phyloP scores from a whole-genome alignment of 92 coral and sea anemone species.

The Phenganax stokvisi region DNA sequence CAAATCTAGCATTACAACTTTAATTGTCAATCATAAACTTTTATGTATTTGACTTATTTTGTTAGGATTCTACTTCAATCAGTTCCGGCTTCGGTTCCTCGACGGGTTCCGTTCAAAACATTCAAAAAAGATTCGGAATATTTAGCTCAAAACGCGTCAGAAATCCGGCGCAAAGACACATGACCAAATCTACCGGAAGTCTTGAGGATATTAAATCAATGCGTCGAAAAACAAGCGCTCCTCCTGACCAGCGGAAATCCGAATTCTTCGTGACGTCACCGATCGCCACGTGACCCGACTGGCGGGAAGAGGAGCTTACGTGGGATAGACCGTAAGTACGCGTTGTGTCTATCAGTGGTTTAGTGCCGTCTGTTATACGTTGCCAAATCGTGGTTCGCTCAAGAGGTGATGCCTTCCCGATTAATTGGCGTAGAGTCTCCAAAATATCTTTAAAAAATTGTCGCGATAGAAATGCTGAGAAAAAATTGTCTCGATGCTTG shows the following conservation, averaged over 20 bases:
- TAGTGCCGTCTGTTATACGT: not conserved
- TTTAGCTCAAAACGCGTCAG: slow-evolving; percentile 31
- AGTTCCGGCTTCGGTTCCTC: slow-evolving; percentile 3
- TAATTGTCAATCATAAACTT: not conserved
- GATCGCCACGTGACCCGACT: slow-evolving; percentile 28
- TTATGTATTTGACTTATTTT: not conserved
- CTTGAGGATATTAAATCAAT: slow-evolving; percentile 15
- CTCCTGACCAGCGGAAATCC: slow-evolving; percentile 22
- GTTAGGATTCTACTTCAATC: slow-evolving; percentile 17
- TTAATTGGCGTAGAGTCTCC: no score
- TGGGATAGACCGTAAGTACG: slow-evolving; percentile 8
- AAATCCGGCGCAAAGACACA: not conserved
- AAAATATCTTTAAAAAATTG: no score
- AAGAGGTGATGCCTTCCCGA: no score
- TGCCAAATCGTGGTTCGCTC: not conserved
- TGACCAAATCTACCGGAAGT: slow-evolving; percentile 30
- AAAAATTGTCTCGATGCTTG: no score
- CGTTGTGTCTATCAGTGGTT: not conserved
- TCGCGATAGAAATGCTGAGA: no score
- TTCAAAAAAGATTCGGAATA: slow-evolving; percentile 19
- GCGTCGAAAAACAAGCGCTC: not conserved
- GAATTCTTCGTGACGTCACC: slow-evolving; percentile 38
- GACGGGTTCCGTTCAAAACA: slow-evolving; percentile 7
- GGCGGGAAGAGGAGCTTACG: not conserved
- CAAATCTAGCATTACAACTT: no score